phyloP scores from a whole-genome alignment of 2,113 vertebrate species.

The Danio rerio region GRCz12tu NC_133177.1:27675501-27676000 shows the following conservation, averaged over 20 bases:
- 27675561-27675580: neutral
- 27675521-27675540: too few species aligned
- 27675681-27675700: conserved; percentile 94
- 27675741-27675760: neutral
- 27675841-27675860: neutral
- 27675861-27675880: neutral
- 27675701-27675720: conserved; percentile 94
- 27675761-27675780: neutral
- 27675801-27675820: neutral
- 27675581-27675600: neutral
- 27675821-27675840: neutral
- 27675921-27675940: neutral
- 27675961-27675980: neutral
- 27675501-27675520: too few species aligned
- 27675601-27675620: conserved; percentile 80
- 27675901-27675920: neutral
- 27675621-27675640: conserved; percentile 97
- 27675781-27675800: too few species aligned
- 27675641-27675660: conserved; percentile 97
- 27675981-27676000: neutral
- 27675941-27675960: neutral
- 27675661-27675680: conserved; percentile 98
- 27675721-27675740: conserved; percentile 81
- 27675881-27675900: neutral
- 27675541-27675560: too few species aligned